Percentiles rank a stretch among this genome's conserved stretches.
Conservation (phyloP, 2,888 invertebrate genomes). For the Netelia melanura region DNA sequence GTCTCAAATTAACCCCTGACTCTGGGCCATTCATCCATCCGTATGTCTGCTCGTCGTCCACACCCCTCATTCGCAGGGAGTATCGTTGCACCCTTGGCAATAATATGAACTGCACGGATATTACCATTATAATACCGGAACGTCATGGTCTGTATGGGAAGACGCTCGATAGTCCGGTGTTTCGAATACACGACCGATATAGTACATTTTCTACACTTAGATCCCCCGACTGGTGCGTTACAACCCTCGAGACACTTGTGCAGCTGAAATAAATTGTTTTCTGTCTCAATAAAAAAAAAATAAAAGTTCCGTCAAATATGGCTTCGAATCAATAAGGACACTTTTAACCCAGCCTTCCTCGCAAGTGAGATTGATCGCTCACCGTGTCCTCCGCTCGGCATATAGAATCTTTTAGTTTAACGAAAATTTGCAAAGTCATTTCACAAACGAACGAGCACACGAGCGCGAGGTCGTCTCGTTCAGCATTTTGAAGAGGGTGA, state of each 20-base stretch:
- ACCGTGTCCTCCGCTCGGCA: constrained; percentile 7
- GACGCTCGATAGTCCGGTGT: constrained; percentile 32
- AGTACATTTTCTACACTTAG: constrained; percentile 24
- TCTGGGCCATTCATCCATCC: constrained; percentile 71
- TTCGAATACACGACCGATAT: constrained; percentile 29
- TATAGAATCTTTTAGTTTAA: constrained; percentile 48
- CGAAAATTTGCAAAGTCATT: constrained; percentile 60
- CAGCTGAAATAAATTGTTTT: constrained; percentile 40
- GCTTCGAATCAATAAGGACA: constrained; percentile 10
- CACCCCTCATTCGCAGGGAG: constrained; percentile 44
- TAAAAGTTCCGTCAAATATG: not conserved
- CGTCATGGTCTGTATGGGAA: constrained; percentile 48
- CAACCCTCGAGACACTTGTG: constrained; percentile 38
- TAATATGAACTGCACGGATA: constrained; percentile 78
- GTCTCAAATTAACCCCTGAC: constrained; percentile 84
- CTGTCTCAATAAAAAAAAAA: constrained; percentile 22
- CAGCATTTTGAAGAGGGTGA: constrained; percentile 42
- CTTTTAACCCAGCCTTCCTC: not conserved
- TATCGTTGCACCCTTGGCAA: constrained; percentile 63
- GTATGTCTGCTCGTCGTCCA: constrained; percentile 67
- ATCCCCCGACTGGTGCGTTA: constrained; percentile 48
- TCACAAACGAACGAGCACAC: constrained; percentile 61
- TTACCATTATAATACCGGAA: constrained; percentile 78
- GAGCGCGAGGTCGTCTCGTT: constrained; percentile 11
- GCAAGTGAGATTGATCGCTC: constrained; percentile 49